These are phyloP conservation scores for Channa maculata DNA, from an alignment of 2,113 vertebrate genomes.

Conservation along the genomic window DNA sequence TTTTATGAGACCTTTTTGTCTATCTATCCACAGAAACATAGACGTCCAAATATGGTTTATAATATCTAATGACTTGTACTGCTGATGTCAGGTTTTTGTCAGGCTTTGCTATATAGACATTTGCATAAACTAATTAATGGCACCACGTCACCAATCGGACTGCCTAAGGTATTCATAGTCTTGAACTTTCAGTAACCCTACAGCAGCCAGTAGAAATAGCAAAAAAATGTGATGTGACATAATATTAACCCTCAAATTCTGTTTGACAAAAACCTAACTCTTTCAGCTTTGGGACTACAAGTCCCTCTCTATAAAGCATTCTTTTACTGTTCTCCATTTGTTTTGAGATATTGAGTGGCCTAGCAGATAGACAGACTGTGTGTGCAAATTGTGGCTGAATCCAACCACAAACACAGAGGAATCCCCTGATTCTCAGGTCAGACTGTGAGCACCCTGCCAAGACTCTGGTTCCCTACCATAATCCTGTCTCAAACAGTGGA, in stretches of 20 bases:
- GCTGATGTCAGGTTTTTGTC: too few relatives aligned
- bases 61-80: too few relatives aligned
- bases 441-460: slow-evolving; percentile 63
- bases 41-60: too few relatives aligned
- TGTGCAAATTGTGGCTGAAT: slow-evolving; percentile 36
- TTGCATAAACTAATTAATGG: too few relatives aligned
- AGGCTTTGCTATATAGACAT: too few relatives aligned
- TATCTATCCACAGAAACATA: too few relatives aligned
- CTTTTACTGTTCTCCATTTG: not conserved
- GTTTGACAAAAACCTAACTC: not conserved
- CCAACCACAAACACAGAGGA: slow-evolving; percentile 63
- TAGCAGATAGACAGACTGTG: slow-evolving; percentile 36
- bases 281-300: not conserved
- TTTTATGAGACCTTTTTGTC: too few relatives aligned
- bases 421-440: slow-evolving; percentile 69
- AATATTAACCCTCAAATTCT: not conserved
- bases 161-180: too few relatives aligned
- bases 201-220: not conserved
- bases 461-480: slow-evolving; percentile 63
- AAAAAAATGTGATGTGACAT: not conserved
- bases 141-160: too few relatives aligned
- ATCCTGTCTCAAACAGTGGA: slow-evolving; percentile 69
- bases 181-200: not conserved
- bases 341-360: not conserved
- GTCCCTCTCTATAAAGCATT: not conserved